Conservation (phyloP, 2,797 vertebrate species). For the Myotis daubentonii region DNA sequence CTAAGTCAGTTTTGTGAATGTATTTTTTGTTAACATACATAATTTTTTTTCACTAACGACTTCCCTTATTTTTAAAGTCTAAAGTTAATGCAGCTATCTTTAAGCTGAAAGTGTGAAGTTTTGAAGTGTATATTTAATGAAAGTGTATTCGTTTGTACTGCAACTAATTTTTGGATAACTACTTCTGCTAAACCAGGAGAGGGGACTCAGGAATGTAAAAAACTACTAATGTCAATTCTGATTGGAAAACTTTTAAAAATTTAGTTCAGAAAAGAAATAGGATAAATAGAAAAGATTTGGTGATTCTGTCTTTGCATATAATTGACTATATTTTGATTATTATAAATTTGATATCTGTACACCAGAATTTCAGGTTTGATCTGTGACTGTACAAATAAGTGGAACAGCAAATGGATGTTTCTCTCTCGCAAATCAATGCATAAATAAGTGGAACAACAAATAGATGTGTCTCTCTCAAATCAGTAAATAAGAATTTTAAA, state of each 20-base stretch:
- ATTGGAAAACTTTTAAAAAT: not conserved
- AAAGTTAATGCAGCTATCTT: not conserved
- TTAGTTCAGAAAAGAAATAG: not conserved
- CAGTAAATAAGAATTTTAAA: not conserved
- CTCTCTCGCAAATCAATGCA: too few relatives aligned
- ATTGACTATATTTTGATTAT: not conserved
- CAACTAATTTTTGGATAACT: not conserved
- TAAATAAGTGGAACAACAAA: not conserved
- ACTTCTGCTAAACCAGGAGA: not conserved
- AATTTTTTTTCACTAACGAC: not conserved
- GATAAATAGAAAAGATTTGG: not conserved
- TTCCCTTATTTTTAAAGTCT: not conserved
- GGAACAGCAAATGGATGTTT: too few relatives aligned
- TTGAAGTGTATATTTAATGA: not conserved
- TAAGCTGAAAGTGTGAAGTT: not conserved
- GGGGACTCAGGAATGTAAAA: slow-evolving; percentile 4
- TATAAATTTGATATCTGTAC: too few relatives aligned
- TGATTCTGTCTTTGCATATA: not conserved
- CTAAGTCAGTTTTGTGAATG: slow-evolving; percentile 12
- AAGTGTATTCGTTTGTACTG: not conserved
- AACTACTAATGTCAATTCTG: not conserved
- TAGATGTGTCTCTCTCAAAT: not conserved
- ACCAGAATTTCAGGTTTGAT: too few relatives aligned
- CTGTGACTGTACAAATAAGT: too few relatives aligned
- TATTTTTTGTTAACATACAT: not conserved